Base-by-base conservation (phyloP, 2,797 vertebrate genomes). In the Labroides dimidiatus region DNA sequence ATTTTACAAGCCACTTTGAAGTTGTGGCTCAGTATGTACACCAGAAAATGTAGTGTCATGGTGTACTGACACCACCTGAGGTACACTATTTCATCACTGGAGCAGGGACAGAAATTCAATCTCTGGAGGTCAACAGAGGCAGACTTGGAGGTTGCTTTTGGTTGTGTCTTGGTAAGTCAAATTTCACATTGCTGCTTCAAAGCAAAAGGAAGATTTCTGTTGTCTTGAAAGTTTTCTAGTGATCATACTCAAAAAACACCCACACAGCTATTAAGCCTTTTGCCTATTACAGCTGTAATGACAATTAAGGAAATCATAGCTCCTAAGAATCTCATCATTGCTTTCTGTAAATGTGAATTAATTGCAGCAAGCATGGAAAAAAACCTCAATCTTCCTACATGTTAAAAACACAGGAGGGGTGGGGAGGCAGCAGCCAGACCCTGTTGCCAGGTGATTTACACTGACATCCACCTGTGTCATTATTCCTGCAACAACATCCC, bases 401-500 rank as follows among this genome's bases (percentile, higher is more conserved):
- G 30, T 63, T 54, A 79, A 76, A 67, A 47, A 53, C 51, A 51
- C 9, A 69, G 58, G 52, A 20, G n/a, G n/a, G 12, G 39, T 7
- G 44, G 6, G 12, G 5, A 70, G 17, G 15, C 3, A 1, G 43
- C 51, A 57, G 55, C 47, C 19, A 39, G 36, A 56, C 44, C 27
- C 42, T 0, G 1, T 44, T 64, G 54, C 15, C 56, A 60, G 39
- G 58, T 86, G 78, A 90, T 87, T 90, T 81, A 86, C 48, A 4
- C 7, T 43, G 69, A 81, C 73, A 67, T 75, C 63, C 54, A 77
- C 42, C 55, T 72, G 55, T 73, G 76, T 83, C 78, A 80, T 89
- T 87, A 80, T 76, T 80, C 54, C 75, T 72, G 44, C 72, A 54
- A 75, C 71, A 82, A 72, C 75, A 78, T 42, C 53, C 55, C 53